Percentiles rank a stretch among this genome's conserved stretches.
These are phyloP conservation scores for Lagopus leucura DNA, from an alignment of 2,113 vertebrate genomes.

Conservation along the genomic window DNA sequence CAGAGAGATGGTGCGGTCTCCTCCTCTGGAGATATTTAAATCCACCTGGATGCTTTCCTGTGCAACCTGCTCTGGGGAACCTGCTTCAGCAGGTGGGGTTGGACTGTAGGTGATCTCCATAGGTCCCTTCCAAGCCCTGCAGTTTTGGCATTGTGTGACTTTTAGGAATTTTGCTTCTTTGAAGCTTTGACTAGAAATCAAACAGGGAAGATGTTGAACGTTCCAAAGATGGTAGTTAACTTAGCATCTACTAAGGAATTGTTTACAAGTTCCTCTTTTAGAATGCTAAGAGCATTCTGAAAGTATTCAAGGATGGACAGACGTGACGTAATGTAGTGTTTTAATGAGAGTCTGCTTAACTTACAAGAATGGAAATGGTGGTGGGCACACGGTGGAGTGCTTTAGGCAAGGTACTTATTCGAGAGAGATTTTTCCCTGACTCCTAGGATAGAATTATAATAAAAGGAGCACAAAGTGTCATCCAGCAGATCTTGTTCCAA, in stretches of 20 bases:
- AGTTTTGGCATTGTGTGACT: not conserved
- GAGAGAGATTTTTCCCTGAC: not conserved
- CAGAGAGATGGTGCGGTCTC: not conserved
- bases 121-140: not conserved
- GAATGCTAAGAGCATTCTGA: not conserved
- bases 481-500: not conserved
- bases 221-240: not conserved
- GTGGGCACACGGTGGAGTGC: not conserved
- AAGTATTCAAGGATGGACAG: not conserved
- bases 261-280: not conserved
- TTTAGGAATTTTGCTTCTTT: not conserved
- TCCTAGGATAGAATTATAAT: not conserved
- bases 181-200: not conserved
- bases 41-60: not conserved
- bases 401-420: not conserved
- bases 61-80: too few relatives aligned
- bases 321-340: not conserved
- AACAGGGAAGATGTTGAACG: not conserved
- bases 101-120: not conserved
- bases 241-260: not conserved
- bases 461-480: not conserved
- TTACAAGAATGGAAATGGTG: not conserved
- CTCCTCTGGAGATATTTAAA: not conserved
- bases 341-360: not conserved
- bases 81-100: not conserved